Conservation (phyloP, 2,888 invertebrate genomes). For the Ophion ventricosus region DNA sequence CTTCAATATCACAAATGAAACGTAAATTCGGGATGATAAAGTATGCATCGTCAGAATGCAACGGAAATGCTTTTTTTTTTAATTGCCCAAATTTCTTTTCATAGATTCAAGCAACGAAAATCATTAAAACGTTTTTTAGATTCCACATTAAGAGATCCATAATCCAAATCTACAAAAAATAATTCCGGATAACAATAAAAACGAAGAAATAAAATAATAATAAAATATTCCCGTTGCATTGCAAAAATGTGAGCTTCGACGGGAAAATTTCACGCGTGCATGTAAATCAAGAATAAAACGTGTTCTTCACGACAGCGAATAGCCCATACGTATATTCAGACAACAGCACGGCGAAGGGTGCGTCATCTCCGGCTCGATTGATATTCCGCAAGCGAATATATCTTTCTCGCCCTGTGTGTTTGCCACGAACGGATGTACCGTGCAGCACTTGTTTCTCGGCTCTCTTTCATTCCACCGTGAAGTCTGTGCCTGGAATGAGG, state of each 20-base stretch:
- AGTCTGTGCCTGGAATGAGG: constrained; percentile 35
- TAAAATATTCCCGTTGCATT: neutral
- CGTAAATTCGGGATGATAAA: too few relatives aligned
- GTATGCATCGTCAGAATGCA: too few relatives aligned
- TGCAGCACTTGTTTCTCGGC: constrained; percentile 45
- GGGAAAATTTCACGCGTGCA: neutral
- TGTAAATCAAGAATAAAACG: neutral
- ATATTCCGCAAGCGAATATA: constrained; percentile 67
- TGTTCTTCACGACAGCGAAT: neutral
- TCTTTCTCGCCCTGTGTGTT: constrained; percentile 41
- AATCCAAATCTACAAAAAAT: too few relatives aligned
- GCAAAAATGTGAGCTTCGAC: neutral
- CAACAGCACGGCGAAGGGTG: constrained; percentile 5
- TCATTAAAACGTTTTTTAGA: too few relatives aligned
- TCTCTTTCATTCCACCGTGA: constrained; percentile 28
- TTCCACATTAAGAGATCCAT: too few relatives aligned
- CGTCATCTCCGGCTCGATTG: constrained; percentile 60
- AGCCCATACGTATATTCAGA: constrained; percentile 1
- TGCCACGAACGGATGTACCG: constrained; percentile 63
- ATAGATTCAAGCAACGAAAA: too few relatives aligned
- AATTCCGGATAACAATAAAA: too few relatives aligned
- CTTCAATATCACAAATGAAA: too few relatives aligned
- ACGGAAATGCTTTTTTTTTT: too few relatives aligned
- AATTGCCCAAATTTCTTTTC: too few relatives aligned
- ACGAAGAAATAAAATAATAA: too few relatives aligned